Percentiles rank a stretch among this genome's conserved stretches.
Conservation (phyloP, 1,140 invertebrate species). For the Panulirus ornatus region DNA sequence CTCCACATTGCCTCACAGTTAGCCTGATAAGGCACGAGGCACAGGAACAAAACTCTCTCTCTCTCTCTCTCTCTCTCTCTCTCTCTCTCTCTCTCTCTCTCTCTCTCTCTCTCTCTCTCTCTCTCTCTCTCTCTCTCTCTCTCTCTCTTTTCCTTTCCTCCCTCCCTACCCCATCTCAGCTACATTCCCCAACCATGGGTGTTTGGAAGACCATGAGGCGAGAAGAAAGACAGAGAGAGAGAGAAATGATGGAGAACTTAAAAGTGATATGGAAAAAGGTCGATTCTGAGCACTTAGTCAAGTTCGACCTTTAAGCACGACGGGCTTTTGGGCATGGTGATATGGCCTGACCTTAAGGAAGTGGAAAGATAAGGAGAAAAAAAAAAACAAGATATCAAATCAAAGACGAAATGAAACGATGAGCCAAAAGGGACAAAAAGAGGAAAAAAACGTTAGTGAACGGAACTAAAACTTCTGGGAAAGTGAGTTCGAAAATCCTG, state of each 20-base stretch:
- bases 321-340: no score
- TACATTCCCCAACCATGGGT: background rate
- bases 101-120: background rate
- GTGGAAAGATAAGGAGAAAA: background rate
- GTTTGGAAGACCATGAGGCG: no score
- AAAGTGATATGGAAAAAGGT: background rate
- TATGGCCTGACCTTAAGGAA: no score
- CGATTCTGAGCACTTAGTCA: no score
- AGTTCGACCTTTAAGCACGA: no score
- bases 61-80: no score
- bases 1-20: no score
- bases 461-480: background rate
- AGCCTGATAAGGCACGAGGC: no score
- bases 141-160: background rate
- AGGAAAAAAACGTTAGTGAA: background rate
- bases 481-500: no score
- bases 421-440: background rate
- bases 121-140: background rate
- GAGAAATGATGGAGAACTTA: background rate
- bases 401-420: background rate
- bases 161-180: background rate
- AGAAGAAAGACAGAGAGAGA: no score
- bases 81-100: background rate
- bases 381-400: background rate
- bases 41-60: no score